These are phyloP conservation scores for Philaethria dido DNA, from an alignment of 2,888 invertebrate genomes.

Conservation along the genomic window DNA sequence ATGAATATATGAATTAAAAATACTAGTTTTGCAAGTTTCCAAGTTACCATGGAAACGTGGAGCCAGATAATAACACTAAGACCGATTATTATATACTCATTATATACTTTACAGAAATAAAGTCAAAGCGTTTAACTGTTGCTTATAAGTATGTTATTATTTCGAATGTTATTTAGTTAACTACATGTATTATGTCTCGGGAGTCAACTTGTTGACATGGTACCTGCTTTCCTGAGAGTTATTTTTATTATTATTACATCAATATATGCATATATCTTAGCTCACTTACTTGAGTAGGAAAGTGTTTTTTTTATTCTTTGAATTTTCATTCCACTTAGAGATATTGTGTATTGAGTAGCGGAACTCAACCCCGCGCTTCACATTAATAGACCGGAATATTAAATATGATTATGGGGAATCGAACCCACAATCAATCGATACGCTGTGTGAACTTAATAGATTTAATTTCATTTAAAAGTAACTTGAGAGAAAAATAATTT, in stretches of 20 bases:
- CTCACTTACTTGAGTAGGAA: no score
- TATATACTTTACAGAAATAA: constrained; percentile 18
- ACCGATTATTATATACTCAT: constrained; percentile 6
- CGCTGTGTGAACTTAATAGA: no score
- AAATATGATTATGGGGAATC: no score
- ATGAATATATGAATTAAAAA: no score
- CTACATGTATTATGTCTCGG: constrained; percentile 3
- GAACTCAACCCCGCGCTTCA: no score
- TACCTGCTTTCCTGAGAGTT: neutral
- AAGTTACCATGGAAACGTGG: constrained; percentile 13
- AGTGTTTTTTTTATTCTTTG: no score
- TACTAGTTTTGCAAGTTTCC: neutral
- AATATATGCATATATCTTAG: neutral
- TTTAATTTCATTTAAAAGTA: no score
- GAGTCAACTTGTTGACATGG: neutral
- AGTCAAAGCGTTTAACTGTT: constrained; percentile 16
- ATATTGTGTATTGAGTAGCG: no score
- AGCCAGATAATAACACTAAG: constrained; percentile 9
- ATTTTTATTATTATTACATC: neutral
- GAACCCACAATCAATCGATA: no score
- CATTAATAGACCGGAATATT: no score
- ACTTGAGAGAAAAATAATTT: no score
- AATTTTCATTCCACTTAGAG: no score
- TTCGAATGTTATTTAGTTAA: constrained; percentile 1
- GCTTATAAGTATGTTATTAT: constrained; percentile 18